Evolutionary conservation across 2,888 invertebrate genomes (phyloP).

Genomic region (Craniophora ligustri): DNA sequence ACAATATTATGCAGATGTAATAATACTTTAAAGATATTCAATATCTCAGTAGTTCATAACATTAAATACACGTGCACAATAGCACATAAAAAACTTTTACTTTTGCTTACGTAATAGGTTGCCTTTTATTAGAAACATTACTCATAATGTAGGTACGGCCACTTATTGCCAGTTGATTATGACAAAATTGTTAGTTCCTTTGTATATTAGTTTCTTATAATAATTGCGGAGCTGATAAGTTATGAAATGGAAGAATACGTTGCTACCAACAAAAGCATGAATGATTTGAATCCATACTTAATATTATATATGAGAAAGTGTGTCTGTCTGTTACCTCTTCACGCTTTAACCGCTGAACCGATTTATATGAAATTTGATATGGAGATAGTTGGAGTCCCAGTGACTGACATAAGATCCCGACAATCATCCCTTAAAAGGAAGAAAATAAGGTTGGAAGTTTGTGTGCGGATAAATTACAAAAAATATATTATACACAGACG

Average conservation of each 20-base stretch:
- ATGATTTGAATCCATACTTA: conserved; percentile 56
- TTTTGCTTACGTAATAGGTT: conserved; percentile 64
- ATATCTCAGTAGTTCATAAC: conserved; percentile 35
- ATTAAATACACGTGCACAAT: conserved; percentile 40
- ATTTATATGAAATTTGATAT: no score
- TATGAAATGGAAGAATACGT: conserved; percentile 46
- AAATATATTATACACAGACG: no score
- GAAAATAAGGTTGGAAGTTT: no score
- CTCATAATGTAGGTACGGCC: conserved; percentile 60
- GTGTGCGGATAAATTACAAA: no score
- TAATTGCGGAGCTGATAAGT: conserved; percentile 62
- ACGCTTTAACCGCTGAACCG: no score
- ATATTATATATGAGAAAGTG: no score
- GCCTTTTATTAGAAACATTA: conserved; percentile 60
- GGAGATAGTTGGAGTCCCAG: no score
- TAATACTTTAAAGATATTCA: conserved; percentile 26
- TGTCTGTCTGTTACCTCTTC: no score
- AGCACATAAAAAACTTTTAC: conserved; percentile 62
- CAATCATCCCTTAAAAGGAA: no score
- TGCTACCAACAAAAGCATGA: conserved; percentile 51
- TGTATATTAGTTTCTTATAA: conserved; percentile 62
- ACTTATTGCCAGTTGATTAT: conserved; percentile 64
- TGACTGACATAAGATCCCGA: no score
- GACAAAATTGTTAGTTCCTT: conserved; percentile 74
- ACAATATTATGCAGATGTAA: conserved; percentile 8